A percentile compares a stretch with the other conserved stretches of the same genome.
phyloP scores from a whole-genome alignment of 2,888 invertebrate species.

The Slavum lentiscoides region DNA sequence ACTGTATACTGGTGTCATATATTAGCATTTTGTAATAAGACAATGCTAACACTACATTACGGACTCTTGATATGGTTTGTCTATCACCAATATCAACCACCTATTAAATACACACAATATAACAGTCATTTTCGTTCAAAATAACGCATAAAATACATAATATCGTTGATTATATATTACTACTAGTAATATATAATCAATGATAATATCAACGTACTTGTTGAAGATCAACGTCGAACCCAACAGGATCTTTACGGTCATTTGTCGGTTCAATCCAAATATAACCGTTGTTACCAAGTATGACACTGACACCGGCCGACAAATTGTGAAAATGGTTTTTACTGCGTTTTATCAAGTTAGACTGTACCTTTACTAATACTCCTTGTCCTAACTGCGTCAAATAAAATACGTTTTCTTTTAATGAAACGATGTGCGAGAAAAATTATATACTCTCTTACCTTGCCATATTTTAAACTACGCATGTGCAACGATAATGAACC shows the following conservation, averaged over 20 bases:
- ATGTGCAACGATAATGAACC: slow-evolving; percentile 92
- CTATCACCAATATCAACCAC: slow-evolving; percentile 59
- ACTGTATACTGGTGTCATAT: slow-evolving; percentile 88
- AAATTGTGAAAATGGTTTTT: slow-evolving; percentile 96
- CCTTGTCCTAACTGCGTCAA: slow-evolving; percentile 79
- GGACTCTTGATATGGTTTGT: slow-evolving; percentile 83
- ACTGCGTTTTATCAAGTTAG: slow-evolving; percentile 85
- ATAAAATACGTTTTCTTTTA: neutral
- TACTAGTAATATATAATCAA: no score
- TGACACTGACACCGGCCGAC: slow-evolving; percentile 86
- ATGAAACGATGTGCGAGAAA: neutral
- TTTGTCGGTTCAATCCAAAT: slow-evolving; percentile 86
- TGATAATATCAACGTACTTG: slow-evolving; percentile 62
- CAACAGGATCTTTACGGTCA: slow-evolving; percentile 68
- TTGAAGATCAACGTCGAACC: slow-evolving; percentile 76
- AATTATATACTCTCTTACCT: slow-evolving; percentile 64
- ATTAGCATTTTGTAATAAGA: slow-evolving; percentile 86
- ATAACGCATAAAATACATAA: neutral
- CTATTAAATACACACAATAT: slow-evolving; percentile 5
- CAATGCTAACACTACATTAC: slow-evolving; percentile 86
- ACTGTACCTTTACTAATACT: slow-evolving; percentile 84
- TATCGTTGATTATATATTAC: no score
- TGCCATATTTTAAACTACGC: slow-evolving; percentile 94
- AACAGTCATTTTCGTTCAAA: neutral
- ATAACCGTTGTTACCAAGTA: slow-evolving; percentile 94